Conservation (phyloP, 2,888 invertebrate species). For the Chalcis sispes region DNA sequence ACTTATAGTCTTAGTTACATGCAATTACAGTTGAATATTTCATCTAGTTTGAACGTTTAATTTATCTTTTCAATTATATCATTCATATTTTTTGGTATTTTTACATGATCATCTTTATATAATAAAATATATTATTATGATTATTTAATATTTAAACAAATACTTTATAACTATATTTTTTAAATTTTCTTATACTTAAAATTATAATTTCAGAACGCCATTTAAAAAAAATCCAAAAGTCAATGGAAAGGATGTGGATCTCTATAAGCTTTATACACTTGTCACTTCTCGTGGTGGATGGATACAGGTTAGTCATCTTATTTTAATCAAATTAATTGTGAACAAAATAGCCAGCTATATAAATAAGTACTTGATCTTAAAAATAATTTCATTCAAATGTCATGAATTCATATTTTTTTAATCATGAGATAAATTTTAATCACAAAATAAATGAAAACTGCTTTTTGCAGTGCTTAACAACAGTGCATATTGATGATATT, state of each 20-base stretch:
- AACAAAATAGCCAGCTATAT: too few species aligned
- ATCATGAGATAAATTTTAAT: too few species aligned
- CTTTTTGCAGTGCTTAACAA: too few species aligned
- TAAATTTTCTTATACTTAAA: background rate
- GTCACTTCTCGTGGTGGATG: slow-evolving; percentile 96
- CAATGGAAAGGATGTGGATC: slow-evolving; percentile 93
- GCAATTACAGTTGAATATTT: slow-evolving; percentile 27
- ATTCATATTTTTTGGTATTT: slow-evolving; percentile 4
- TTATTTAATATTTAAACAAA: background rate
- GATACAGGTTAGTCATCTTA: slow-evolving; percentile 85
- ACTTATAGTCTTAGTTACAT: slow-evolving; percentile 31
- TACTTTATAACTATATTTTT: too few species aligned
- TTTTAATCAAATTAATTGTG: background rate
- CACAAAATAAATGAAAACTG: too few species aligned
- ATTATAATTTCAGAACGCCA: slow-evolving; percentile 77
- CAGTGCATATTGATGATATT: too few species aligned
- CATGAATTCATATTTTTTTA: too few species aligned
- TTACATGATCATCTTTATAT: background rate
- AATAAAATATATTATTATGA: too few species aligned
- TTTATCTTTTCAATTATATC: slow-evolving; percentile 6
- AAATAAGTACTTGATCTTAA: too few species aligned
- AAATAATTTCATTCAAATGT: too few species aligned
- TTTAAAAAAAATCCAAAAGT: slow-evolving; percentile 84
- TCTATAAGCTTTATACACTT: slow-evolving; percentile 92
- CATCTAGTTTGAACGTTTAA: slow-evolving; percentile 6